Evolutionary conservation across 2,888 invertebrate genomes (phyloP), one percentile per base, ranked within the genome.

Genomic region (Agrilus mali): DNA sequence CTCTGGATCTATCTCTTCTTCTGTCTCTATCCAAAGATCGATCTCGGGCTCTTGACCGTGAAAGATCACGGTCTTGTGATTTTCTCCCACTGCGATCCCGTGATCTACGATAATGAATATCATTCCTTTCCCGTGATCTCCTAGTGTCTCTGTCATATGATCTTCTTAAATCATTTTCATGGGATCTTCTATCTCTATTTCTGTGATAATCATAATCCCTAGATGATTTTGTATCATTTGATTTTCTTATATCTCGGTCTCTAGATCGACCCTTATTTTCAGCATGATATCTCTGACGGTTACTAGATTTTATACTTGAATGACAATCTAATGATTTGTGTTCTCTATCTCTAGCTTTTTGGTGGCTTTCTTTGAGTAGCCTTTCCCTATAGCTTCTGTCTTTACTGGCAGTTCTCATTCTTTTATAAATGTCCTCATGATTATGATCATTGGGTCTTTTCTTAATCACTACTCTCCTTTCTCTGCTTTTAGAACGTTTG

Each of bases 401-500:
- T 31, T 37, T 49, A 41, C 48, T 52, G 13, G 42, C 36, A 8
- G 48, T 38, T 14, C 49, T 47, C 14, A 46, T 43, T 38, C 47
- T 41, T 38, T 50, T 52, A 27, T 27, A 33, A 16, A 39, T 17
- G 14, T 49, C 46, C n/a, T 56, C 54, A 33, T 53, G 52, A 41
- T 50, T 53, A 33, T 45, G 44, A 36, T 42, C 40, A 22, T 34
- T 33, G 36, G 50, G 53, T 42, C 57, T 66, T 44, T 56, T 57
- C 34, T 68, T 66, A 43, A 61, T 52, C 22, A 60, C 47, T 60
- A 71, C 60, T 60, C 68, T 57, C 58, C 70, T 22, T 55, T 62
- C 60, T 42, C 57, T 48, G 57, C 67, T 72, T 40, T 54, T 61
- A 16, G 66, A 68, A 40, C 61, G 67, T 53, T 68, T 71, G 33